Evolutionary conservation across 2,797 vertebrate genomes (phyloP), one percentile per base, ranked within the genome.

Genomic region (Alca torda): DNA sequence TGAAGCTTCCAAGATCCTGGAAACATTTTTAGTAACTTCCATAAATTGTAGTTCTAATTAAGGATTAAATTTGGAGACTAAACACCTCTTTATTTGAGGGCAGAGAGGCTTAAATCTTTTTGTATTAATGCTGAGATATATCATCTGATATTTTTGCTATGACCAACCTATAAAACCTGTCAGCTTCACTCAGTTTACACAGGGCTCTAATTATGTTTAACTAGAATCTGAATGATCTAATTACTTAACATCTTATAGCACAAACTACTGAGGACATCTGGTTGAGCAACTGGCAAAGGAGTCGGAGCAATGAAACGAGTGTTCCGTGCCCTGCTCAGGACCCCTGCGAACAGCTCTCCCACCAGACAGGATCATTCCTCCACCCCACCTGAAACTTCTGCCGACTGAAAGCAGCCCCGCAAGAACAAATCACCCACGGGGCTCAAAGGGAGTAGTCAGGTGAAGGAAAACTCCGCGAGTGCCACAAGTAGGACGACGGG

Each of bases 201-300:
- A 97, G 95, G 95, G 82, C 95, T 97, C 97, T 98, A 98, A 98
- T 98, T 97, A 97, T 93, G 96, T 97, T 97, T 97, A 98, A 98
- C 97, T 96, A 97, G 96, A 97, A 97, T 96, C 94, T 96, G 97
- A 98, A 97, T 88, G 94, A 96, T 97, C 96, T 97, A 98, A 98
- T 98, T 98, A 97, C 95, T 98, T 97, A 94, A 95, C 94, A 95
- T 97, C 98, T 97, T 97, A 96, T 8, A 97, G 96, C 96, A 95
- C 89, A 92, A 97, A 97, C 93, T 95, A 96, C 61, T 65, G 83
- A 90, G 96, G 97, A 97, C 97, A 98, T 96, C 97, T 98, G 97
- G 96, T 81, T 96, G 91, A 88, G 96, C 95, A 97, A 98, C 87
- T 93, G 96, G 95, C 87, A 92, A 94, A 91, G 89, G 76, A 94